These are phyloP conservation scores for Latrodectus hesperus DNA, from an alignment of 2,888 invertebrate genomes.

Conservation along the genomic window DNA sequence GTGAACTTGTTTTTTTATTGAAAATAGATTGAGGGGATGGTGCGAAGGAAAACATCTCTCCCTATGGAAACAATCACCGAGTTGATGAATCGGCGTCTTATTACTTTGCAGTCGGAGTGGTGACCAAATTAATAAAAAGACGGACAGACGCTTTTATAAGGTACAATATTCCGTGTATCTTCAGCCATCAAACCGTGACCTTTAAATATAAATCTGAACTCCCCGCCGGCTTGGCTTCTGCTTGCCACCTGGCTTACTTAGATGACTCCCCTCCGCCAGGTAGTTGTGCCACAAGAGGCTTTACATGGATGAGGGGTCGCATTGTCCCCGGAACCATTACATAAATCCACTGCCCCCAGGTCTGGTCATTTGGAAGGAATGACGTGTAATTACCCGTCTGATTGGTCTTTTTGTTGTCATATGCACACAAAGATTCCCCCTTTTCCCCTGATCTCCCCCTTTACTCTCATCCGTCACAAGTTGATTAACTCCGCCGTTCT, in stretches of 20 bases:
- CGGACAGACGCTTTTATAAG: neutral
- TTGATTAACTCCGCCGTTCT: slow-evolving; percentile 42
- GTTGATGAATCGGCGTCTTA: neutral
- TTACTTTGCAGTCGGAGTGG: neutral
- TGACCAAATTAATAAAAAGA: slow-evolving; percentile 2
- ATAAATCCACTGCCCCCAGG: slow-evolving; percentile 53
- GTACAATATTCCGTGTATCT: neutral
- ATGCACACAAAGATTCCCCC: slow-evolving; percentile 49
- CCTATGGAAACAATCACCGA: neutral
- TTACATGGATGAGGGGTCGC: slow-evolving; percentile 54
- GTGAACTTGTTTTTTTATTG: too few species aligned
- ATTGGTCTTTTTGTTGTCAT: slow-evolving; percentile 65
- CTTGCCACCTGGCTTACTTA: slow-evolving; percentile 17
- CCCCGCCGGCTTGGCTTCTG: neutral
- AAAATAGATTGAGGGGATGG: too few species aligned
- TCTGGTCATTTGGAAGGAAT: slow-evolving; percentile 62
- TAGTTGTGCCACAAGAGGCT: slow-evolving; percentile 16
- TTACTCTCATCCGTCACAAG: slow-evolving; percentile 43
- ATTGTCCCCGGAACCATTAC: slow-evolving; percentile 58
- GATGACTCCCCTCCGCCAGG: slow-evolving; percentile 21
- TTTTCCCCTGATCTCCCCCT: neutral
- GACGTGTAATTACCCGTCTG: slow-evolving; percentile 63
- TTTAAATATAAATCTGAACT: slow-evolving; percentile 18
- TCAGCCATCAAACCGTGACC: slow-evolving; percentile 1
- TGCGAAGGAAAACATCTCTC: neutral